Evolutionary conservation across 2,888 invertebrate species (phyloP), one percentile per base, ranked within the genome.

Genomic region (Acronicta alni): DNA sequence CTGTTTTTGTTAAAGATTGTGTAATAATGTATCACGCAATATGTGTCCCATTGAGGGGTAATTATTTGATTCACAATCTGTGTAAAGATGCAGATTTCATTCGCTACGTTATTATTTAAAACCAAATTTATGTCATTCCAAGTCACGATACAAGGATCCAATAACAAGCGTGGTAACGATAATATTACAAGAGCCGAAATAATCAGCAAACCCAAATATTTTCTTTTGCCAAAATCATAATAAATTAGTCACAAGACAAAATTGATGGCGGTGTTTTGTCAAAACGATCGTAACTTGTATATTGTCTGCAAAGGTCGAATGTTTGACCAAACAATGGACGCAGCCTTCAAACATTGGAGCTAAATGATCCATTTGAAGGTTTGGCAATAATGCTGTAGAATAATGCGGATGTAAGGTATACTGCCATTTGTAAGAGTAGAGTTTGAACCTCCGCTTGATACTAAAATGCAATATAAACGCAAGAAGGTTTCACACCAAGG

Each of bases 321-420:
- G 42, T 49, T 56, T 42, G 42, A 30, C 35, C 57, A 45, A 63
- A 71, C 66, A 75, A 71, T 71, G 43, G 62, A 49, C 48, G n/a
- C 23, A 57, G 53, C 77, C 77, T 77, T 77, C 67, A 53, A 67
- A 54, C 51, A 23, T 56, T 45, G 43, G 17, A 49, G 32, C 57
- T 47, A 69, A 69, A 53, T 58, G 37, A 54, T 60, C 23, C 15
- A 43, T 45, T 47, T 66, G 62, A 76, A 76, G 73, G 76, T 57
- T 51, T 51, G 14, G 26, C 59, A 68, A 63, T 72, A 68, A 57
- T 35, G 30, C 44, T 57, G 54, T 56, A 57, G 35, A 55, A 38
- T 43, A 55, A 72, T 38, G 42, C 69, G 76, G 69, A 74, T 63
- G 42, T 55, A 30, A 65, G 51, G 57, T 44, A 26, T 26, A 26